A percentile compares a stretch with the other conserved stretches of the same genome.
Evolutionary conservation across 2,113 vertebrate species (phyloP).

Genomic region (Ascaphus truei): DNA sequence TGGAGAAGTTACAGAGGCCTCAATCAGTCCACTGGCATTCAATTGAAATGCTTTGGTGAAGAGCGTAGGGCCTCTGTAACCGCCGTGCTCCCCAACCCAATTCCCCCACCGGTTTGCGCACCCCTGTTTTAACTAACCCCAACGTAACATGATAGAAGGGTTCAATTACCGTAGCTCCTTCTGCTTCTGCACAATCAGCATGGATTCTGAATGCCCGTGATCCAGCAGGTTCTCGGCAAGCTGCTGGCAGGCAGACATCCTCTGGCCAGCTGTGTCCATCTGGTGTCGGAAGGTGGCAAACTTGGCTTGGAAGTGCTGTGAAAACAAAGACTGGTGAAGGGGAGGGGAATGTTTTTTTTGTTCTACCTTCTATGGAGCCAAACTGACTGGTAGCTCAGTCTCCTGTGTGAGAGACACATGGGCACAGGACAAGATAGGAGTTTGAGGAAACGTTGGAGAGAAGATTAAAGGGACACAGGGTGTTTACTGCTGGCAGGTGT

Average conservation of each 20-base stretch:
- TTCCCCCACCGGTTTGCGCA: too few relatives aligned
- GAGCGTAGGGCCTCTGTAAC: too few relatives aligned
- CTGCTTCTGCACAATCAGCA: slow-evolving; percentile 57
- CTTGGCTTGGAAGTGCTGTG: slow-evolving; percentile 69
- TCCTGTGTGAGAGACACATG: too few relatives aligned
- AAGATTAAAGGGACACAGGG: too few relatives aligned
- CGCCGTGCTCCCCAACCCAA: too few relatives aligned
- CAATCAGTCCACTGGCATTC: too few relatives aligned
- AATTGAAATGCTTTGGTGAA: too few relatives aligned
- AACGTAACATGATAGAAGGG: neutral
- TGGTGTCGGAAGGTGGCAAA: slow-evolving; percentile 70
- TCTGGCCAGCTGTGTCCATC: slow-evolving; percentile 63
- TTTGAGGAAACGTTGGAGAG: too few relatives aligned
- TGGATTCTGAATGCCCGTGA: slow-evolving; percentile 55
- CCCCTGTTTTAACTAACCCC: neutral
- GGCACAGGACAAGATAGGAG: too few relatives aligned
- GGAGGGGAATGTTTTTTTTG: neutral
- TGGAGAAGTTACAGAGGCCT: too few relatives aligned
- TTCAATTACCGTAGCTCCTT: slow-evolving; percentile 64
- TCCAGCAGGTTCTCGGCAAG: slow-evolving; percentile 59
- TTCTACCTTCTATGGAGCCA: neutral
- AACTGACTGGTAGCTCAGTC: too few relatives aligned
- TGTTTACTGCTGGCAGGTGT: too few relatives aligned
- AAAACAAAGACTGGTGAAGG: slow-evolving; percentile 4
- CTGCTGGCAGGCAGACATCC: slow-evolving; percentile 59